phyloP scores from a whole-genome alignment of 2,888 invertebrate species.

The Anorthoa munda region DNA sequence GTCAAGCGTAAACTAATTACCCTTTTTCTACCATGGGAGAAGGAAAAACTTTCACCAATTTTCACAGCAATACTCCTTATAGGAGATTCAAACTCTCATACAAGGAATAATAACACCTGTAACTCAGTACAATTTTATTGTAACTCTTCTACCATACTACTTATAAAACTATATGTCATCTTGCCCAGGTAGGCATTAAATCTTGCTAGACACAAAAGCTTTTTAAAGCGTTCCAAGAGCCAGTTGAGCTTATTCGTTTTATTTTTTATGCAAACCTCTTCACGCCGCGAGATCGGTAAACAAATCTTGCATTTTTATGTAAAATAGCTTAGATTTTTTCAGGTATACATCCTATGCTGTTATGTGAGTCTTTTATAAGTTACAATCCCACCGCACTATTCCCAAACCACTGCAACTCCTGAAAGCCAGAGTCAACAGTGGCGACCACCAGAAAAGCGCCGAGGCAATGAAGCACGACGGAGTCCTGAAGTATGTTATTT shows the following conservation, averaged over 20 bases:
- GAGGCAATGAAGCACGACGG: too few relatives aligned
- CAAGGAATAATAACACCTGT: too few relatives aligned
- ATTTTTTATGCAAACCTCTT: constrained; percentile 39
- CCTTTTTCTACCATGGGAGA: too few relatives aligned
- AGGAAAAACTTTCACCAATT: too few relatives aligned
- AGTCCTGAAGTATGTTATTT: too few relatives aligned
- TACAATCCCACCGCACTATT: too few relatives aligned
- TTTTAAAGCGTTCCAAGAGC: constrained; percentile 10
- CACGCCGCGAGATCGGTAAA: constrained; percentile 2
- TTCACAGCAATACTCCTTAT: too few relatives aligned
- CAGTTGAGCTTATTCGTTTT: constrained; percentile 39
- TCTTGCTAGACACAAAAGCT: constrained; percentile 20
- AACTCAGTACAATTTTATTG: background rate
- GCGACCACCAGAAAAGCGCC: too few relatives aligned
- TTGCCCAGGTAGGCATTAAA: constrained; percentile 20
- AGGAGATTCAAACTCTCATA: too few relatives aligned
- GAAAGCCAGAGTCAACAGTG: too few relatives aligned
- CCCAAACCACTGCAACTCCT: too few relatives aligned
- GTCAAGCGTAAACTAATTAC: too few relatives aligned
- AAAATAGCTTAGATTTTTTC: constrained; percentile 16
- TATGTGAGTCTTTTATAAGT: background rate
- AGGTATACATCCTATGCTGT: background rate
- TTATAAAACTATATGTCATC: constrained; percentile 18
- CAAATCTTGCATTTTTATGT: constrained; percentile 30
- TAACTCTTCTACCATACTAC: background rate